Percentiles rank a stretch among this genome's conserved stretches.
phyloP scores from a whole-genome alignment of 2,797 vertebrate genomes.

The Cyclopterus lumpus region DNA sequence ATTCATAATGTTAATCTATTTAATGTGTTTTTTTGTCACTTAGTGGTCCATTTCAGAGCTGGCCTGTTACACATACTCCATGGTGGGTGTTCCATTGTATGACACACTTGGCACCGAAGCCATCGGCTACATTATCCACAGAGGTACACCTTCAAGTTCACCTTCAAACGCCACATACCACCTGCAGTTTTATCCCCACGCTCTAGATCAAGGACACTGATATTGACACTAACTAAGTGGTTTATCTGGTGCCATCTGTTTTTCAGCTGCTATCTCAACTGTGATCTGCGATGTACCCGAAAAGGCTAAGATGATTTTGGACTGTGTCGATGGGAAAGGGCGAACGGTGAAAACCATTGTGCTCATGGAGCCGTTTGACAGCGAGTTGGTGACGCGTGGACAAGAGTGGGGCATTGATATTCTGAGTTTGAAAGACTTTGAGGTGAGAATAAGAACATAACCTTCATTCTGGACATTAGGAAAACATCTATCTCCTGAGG shows the following conservation, averaged over 20 bases:
- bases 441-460: constrained; percentile 80
- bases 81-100: constrained; percentile 93
- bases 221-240: background rate
- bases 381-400: constrained; percentile 86
- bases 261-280: constrained; percentile 87
- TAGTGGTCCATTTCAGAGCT: constrained; percentile 96
- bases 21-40: constrained; percentile 23
- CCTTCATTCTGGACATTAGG: background rate
- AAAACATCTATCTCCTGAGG: background rate
- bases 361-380: constrained; percentile 88
- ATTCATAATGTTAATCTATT: background rate
- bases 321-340: constrained; percentile 81
- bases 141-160: constrained; percentile 82
- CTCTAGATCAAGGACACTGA: background rate
- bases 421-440: constrained; percentile 87
- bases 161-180: background rate
- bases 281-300: constrained; percentile 92
- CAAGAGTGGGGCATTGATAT: constrained; percentile 88
- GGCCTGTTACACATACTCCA: constrained; percentile 93
- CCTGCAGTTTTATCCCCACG: background rate
- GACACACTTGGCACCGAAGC: constrained; percentile 94
- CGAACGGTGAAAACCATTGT: constrained; percentile 87
- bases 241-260: background rate
- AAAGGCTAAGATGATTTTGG: constrained; percentile 88
- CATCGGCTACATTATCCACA: constrained; percentile 90